Conservation (phyloP, 2,797 vertebrate genomes). For the Melanotaenia pygmaea region DNA sequence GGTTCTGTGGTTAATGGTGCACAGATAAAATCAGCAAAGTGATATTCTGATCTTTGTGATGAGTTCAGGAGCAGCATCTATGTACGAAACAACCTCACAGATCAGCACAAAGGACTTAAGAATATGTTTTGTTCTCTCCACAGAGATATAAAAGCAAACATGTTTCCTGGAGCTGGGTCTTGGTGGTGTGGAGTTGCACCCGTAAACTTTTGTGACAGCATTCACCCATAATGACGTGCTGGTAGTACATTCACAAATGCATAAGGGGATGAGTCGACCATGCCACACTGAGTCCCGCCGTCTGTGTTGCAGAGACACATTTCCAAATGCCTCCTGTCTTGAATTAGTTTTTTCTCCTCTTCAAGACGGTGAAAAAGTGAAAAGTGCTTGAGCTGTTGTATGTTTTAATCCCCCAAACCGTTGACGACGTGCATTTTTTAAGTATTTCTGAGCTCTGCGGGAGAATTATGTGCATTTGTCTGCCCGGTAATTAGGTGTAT, state of each 20-base stretch:
- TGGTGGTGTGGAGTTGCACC: not conserved
- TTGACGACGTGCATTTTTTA: conserved; percentile 60
- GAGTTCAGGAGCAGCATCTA: not conserved
- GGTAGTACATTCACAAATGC: conserved; percentile 42
- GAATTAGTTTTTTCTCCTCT: conserved; percentile 53
- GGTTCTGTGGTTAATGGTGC: conserved; percentile 53
- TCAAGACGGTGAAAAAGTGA: conserved; percentile 60
- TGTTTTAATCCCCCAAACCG: conserved; percentile 67
- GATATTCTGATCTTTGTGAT: conserved; percentile 20
- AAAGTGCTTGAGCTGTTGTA: conserved; percentile 62
- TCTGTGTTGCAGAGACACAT: conserved; percentile 53
- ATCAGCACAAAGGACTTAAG: not conserved
- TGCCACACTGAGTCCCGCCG: conserved; percentile 33
- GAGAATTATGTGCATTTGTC: conserved; percentile 74
- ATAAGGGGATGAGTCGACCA: conserved; percentile 49
- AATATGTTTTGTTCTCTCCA: not conserved
- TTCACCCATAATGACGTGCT: conserved; percentile 23
- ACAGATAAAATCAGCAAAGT: conserved; percentile 34
- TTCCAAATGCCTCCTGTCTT: conserved; percentile 54
- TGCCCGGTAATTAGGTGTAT: conserved; percentile 79
- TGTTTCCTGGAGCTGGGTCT: not conserved
- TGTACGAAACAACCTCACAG: not conserved
- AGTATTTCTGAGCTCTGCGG: conserved; percentile 55
- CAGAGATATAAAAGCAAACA: not conserved
- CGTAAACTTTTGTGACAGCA: conserved; percentile 21